These are phyloP conservation scores for Platyrinchus mystaceus DNA, from an alignment of 2,797 vertebrate genomes.

Conservation along the genomic window DNA sequence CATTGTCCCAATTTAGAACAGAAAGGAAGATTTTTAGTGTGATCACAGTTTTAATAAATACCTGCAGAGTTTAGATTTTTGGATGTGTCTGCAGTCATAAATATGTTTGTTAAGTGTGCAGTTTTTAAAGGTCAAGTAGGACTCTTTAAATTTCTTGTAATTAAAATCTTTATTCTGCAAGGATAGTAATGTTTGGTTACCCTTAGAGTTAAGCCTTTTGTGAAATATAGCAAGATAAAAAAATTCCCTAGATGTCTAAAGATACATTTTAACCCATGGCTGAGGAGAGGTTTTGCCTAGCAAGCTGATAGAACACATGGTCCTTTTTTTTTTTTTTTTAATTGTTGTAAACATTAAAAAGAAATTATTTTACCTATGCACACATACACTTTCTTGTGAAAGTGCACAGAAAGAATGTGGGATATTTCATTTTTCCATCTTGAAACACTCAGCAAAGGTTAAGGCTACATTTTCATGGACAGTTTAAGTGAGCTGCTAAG, in stretches of 20 bases:
- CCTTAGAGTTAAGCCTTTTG: not conserved
- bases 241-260: not conserved
- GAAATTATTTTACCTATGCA: not conserved
- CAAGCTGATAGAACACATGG: not conserved
- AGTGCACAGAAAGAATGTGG: not conserved
- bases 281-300: not conserved
- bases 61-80: not conserved
- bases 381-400: not conserved
- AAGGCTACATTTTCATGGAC: not conserved
- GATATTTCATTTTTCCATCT: not conserved
- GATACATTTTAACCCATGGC: not conserved
- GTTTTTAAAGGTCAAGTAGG: constrained; percentile 31
- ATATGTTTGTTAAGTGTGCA: constrained; percentile 5
- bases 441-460: not conserved
- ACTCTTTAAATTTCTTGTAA: constrained; percentile 11
- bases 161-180: not conserved
- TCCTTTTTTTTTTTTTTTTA: not conserved
- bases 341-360: not conserved
- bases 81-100: not conserved
- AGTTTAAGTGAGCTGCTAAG: not conserved
- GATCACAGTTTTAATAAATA: not conserved
- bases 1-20: not conserved
- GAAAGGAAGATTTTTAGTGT: not conserved
- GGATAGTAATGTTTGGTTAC: not conserved
- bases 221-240: not conserved